Conservation (phyloP, 2,113 vertebrate genomes). For the Pseudorasbora parva region DNA sequence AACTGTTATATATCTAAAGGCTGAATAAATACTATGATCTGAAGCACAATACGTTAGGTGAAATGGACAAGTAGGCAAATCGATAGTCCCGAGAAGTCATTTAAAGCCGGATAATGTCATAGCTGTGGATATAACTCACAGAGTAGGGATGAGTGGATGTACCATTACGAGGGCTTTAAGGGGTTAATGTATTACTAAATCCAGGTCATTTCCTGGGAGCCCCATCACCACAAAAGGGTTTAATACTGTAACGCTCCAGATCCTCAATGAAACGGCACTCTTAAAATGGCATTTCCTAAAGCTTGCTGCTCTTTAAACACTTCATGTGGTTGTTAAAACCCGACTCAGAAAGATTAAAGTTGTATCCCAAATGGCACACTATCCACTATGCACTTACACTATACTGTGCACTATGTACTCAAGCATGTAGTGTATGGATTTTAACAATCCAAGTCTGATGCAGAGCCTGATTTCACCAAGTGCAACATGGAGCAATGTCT, state of each 20-base stretch:
- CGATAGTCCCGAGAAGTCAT: slow-evolving; percentile 10
- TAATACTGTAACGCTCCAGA: slow-evolving; percentile 38
- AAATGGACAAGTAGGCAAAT: slow-evolving; percentile 38
- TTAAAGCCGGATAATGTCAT: slow-evolving; percentile 30
- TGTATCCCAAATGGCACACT: no score
- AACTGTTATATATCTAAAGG: slow-evolving; percentile 1
- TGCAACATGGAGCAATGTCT: no score
- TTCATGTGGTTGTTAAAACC: slow-evolving; percentile 33
- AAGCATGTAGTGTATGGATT: no score
- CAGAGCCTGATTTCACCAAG: no score
- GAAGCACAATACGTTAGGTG: slow-evolving; percentile 9
- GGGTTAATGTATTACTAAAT: slow-evolving; percentile 43
- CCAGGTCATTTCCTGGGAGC: slow-evolving; percentile 26
- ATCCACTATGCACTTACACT: no score
- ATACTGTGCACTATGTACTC: no score
- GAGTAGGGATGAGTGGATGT: neutral
- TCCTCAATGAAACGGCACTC: slow-evolving; percentile 43
- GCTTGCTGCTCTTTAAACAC: slow-evolving; percentile 49
- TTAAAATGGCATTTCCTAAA: slow-evolving; percentile 54
- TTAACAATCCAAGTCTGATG: no score
- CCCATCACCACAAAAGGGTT: slow-evolving; percentile 35
- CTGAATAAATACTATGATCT: slow-evolving; percentile 27
- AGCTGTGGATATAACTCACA: slow-evolving; percentile 10
- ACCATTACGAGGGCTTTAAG: slow-evolving; percentile 22
- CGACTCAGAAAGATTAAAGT: neutral